Conservation (phyloP, 1,140 invertebrate genomes). For the Cephus cinctus region DNA sequence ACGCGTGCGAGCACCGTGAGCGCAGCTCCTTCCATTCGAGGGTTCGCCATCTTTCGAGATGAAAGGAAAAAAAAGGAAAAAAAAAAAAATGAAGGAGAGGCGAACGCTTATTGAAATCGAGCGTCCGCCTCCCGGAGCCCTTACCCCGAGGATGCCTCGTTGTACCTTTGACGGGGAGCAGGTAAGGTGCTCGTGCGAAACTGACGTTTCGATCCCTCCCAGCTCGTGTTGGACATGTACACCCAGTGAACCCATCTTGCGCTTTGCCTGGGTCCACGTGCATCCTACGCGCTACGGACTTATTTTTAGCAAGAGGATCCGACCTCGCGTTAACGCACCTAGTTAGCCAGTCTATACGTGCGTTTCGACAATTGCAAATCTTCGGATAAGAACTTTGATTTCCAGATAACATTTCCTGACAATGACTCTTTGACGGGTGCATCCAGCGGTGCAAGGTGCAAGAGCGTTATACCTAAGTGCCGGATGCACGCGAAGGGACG, state of each 20-base stretch:
- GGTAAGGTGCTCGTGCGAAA: constrained; percentile 35
- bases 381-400: no score
- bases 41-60: background rate
- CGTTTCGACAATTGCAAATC: no score
- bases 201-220: constrained; percentile 45
- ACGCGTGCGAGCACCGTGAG: background rate
- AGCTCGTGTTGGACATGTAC: constrained; percentile 26
- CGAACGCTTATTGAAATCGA: constrained; percentile 47
- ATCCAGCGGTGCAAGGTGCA: no score
- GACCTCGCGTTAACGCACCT: constrained; percentile 13
- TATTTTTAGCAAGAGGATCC: constrained; percentile 17
- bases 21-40: background rate
- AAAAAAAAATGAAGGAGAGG: no score
- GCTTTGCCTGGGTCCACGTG: background rate
- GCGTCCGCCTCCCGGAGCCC: constrained; percentile 27
- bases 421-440: no score
- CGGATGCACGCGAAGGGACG: constrained; percentile 37
- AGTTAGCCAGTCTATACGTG: no score
- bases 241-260: background rate
- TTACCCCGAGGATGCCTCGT: constrained; percentile 41
- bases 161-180: constrained; percentile 43
- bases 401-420: no score
- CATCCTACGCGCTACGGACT: no score
- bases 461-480: no score
- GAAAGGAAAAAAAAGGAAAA: constrained; percentile 22